Base-by-base conservation (phyloP, 2,113 vertebrate genomes). In the Pluvianellus socialis region DNA sequence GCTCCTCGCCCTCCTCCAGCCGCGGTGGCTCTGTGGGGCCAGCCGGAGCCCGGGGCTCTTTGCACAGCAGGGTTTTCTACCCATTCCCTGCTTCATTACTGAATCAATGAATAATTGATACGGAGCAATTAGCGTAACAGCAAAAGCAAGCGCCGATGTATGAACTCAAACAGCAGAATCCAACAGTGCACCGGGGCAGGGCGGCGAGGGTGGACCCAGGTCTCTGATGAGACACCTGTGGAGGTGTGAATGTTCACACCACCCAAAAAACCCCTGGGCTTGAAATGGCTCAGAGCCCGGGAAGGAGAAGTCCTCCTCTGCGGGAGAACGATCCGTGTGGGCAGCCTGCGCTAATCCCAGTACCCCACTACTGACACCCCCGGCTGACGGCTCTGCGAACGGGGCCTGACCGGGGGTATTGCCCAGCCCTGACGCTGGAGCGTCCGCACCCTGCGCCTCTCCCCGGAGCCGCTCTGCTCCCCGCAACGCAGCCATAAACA, bases 21-120 rank as follows among this genome's bases (percentile, higher is more conserved):
- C 1, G 2, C 3, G 0, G 26, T 0, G 1, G 47, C 74, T 27
- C 33, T 5, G 50, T 1, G 5, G 61, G 52, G 47, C 65, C 0
- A 0, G 42, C 12, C 2, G 0, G 47, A 88, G 81, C 70, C 67
- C 35, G 12, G 59, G 33, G 59, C 85, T 71, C 14, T 2, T 7
- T 19, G 38, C 75, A 30, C 63, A 35, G 47, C 32, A 10, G 7
- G 16, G n/a, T 21, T 38, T 79, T 38, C 58, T 27, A 16, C 73
- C 49, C 87, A 8, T 16, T 59, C 73, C 58, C 80, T 35, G 83
- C 61, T 70, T 90, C 62, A 26, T 76, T 66, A 63, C 45, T 30
- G 77, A 71, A 35, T 7, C 2, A 1, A 95, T 94, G 53, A 94
- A 95, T 92, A 94, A 95, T 89, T 91, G 80, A 95, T 94, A 21